These are phyloP conservation scores for Chalcis sispes DNA, from an alignment of 2,888 invertebrate genomes.

Conservation along the genomic window DNA sequence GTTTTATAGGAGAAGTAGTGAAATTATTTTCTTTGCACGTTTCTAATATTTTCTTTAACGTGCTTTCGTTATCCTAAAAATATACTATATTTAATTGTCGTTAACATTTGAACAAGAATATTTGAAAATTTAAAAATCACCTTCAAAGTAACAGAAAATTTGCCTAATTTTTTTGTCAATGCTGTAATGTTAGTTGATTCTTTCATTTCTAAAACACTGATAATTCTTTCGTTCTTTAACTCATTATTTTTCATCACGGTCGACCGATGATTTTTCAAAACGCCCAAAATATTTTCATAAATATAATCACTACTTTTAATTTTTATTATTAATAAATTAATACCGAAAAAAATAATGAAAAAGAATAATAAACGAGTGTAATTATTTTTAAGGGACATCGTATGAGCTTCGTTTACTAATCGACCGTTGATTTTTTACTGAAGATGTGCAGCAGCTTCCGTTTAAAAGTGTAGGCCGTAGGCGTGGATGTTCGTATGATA, in stretches of 20 bases:
- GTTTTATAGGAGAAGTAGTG: conserved; percentile 62
- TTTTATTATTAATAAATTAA: conserved; percentile 49
- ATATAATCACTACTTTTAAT: conserved; percentile 35
- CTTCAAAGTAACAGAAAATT: conserved; percentile 9
- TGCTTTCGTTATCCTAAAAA: conserved; percentile 44
- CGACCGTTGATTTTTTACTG: conserved; percentile 34
- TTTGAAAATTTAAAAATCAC: conserved; percentile 18
- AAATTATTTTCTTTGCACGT: conserved; percentile 69
- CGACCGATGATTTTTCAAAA: conserved; percentile 19
- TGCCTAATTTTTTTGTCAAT: not conserved
- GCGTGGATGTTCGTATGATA: conserved; percentile 52
- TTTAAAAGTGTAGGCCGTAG: conserved; percentile 36
- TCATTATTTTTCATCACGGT: not conserved
- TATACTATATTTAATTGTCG: not conserved
- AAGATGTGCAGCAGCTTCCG: conserved; percentile 52
- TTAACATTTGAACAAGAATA: not conserved
- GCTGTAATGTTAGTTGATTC: not conserved
- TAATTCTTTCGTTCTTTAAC: not conserved
- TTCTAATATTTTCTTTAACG: conserved; percentile 62
- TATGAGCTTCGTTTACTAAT: not conserved
- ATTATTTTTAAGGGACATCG: conserved; percentile 33
- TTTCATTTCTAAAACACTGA: not conserved
- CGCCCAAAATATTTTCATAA: conserved; percentile 4
- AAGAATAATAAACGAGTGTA: conserved; percentile 42
- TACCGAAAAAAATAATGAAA: conserved; percentile 40